Evolutionary conservation across 2,113 vertebrate genomes (phyloP).

Genomic region (Campylorhamphus procurvoides): DNA sequence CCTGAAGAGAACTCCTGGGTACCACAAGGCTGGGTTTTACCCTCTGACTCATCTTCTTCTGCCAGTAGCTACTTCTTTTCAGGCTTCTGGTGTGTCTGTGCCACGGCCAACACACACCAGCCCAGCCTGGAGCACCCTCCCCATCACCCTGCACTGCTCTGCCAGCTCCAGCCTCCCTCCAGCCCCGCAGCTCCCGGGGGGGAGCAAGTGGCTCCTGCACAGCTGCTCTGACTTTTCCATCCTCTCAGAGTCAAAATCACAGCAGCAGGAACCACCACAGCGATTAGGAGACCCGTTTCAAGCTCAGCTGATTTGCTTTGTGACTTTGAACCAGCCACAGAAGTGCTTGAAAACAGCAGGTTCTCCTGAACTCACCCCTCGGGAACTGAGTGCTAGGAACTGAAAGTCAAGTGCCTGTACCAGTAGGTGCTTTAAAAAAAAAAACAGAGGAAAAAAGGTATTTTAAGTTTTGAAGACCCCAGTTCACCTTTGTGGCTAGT

Average conservation of each 20-base stretch:
- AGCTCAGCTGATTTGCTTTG: neutral
- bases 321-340: neutral
- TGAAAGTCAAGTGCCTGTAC: neutral
- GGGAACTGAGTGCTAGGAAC: accelerated
- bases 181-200: neutral
- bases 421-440: neutral
- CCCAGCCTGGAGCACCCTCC: neutral
- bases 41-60: constrained; percentile 43
- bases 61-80: neutral
- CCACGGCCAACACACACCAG: neutral
- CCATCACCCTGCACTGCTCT: neutral
- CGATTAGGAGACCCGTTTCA: neutral
- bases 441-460: accelerated
- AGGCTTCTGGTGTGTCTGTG: neutral
- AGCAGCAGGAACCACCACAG: neutral
- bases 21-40: neutral
- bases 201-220: neutral
- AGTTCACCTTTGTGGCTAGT: neutral
- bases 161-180: neutral
- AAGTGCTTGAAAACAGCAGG: neutral
- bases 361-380: neutral
- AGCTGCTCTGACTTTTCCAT: neutral
- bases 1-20: neutral
- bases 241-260: neutral
- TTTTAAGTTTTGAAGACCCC: neutral